Conservation (phyloP, 2,797 vertebrate species). For the Poecilia picta region DNA sequence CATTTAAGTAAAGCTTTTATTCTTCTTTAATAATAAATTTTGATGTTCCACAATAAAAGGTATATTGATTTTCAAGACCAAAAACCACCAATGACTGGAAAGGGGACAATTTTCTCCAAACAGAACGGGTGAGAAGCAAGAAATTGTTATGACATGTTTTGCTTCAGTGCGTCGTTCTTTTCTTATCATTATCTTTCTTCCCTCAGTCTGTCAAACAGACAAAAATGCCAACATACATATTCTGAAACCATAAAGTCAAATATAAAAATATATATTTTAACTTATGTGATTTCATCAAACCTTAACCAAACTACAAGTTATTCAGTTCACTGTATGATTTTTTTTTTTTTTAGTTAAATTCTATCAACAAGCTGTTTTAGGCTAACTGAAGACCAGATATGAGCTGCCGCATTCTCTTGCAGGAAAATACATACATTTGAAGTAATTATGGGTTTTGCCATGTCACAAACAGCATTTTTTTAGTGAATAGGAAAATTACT, state of each 20-base stretch:
- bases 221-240: background rate
- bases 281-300: background rate
- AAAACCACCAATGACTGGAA: background rate
- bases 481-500: too few relatives aligned
- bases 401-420: too few relatives aligned
- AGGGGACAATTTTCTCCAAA: background rate
- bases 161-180: background rate
- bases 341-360: too few relatives aligned
- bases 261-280: too few relatives aligned
- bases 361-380: too few relatives aligned
- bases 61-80: background rate
- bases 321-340: background rate
- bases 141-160: background rate
- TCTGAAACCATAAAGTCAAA: background rate
- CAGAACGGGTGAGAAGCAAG: background rate
- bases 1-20: background rate
- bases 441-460: too few relatives aligned
- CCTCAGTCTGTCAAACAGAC: background rate
- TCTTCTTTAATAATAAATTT: background rate
- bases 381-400: too few relatives aligned
- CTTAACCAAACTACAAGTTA: background rate
- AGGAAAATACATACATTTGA: too few relatives aligned
- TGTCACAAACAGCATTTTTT: too few relatives aligned
- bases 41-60: background rate
- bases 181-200: background rate